A percentile compares a stretch with the other conserved stretches of the same genome.
These are phyloP conservation scores for Mirounga angustirostris DNA, from an alignment of 2,113 vertebrate genomes.

Conservation along the genomic window DNA sequence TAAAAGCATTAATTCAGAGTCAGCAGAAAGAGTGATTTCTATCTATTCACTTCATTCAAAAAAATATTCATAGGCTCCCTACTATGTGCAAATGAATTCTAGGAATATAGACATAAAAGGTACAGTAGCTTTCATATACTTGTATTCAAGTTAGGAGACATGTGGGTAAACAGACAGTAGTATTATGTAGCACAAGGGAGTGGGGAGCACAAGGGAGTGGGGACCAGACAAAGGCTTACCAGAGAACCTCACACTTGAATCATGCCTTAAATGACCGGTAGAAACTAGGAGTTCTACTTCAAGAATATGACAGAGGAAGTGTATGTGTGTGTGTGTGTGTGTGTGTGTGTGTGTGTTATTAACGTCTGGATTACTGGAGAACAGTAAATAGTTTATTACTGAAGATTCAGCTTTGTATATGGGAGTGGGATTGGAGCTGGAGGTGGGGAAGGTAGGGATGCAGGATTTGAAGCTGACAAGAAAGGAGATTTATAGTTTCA, in stretches of 20 bases:
- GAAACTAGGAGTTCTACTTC: background rate
- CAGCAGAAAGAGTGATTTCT: background rate
- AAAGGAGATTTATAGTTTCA: background rate
- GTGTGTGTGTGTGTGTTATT: background rate
- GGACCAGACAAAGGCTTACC: background rate
- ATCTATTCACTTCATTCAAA: background rate
- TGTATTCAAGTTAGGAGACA: background rate
- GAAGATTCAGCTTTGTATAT: background rate
- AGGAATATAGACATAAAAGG: background rate
- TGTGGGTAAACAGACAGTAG: background rate
- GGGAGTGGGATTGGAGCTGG: background rate
- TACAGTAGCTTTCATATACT: rapidly evolving
- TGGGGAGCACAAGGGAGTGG: background rate
- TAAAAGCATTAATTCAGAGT: constrained; percentile 24
- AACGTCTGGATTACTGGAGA: background rate
- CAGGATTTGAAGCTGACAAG: background rate
- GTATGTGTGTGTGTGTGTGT: too few species aligned
- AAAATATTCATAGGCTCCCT: background rate
- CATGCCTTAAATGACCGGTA: background rate
- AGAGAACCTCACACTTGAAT: background rate
- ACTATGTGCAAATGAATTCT: background rate
- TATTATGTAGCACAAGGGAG: background rate
- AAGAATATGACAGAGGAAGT: background rate
- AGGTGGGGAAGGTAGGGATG: background rate
- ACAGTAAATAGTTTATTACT: background rate